Base-by-base conservation (phyloP, 2,888 invertebrate genomes). In the Caenorhabditis drosophilae region DNA sequence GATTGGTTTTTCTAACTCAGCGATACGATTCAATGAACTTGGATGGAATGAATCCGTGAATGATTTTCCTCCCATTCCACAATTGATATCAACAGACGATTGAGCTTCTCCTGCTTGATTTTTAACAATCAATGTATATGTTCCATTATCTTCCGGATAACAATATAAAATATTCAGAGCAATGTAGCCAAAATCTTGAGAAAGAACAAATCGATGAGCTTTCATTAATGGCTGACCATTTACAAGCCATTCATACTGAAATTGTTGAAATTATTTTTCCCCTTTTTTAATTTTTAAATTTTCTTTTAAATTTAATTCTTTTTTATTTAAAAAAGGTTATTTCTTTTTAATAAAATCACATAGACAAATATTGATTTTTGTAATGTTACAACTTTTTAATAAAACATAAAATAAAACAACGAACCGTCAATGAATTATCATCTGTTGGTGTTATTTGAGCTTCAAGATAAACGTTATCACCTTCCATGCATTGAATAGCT, bases 101-200 rank as follows among this genome's bases (percentile, higher is more conserved):
- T 92, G 91, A 20, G 93, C 93, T 87, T 94, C 92, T 2, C 98
- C 98, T 26, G 93, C 88, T 82, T 91, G 91, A 84, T 97, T 98
- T 56, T 92, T 90, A 12, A 73, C 71, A n/a, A 80, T 67, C 18
- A 82, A 70, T 2, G 78, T 80, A 85, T 96, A 98, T 35, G 90
- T 89, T 50, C 96, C 96, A 50, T 92, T 92, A 85, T 98, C 98
- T 78, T 91, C 91, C n/a, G 97, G 92, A 84, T 95, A 96, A 23
- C 95, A 93, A 81, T 94, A 93, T 22, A 96, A 87, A 49, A 98
- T 89, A 85, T 97, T 97, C 52, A 99, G 87, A 9, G 96, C 94
- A 18, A 96, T 95, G 84, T 94, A 97, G 60, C 96, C 96, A 86
- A 97, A 96, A 85, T 97, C 95, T 80, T 94, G 91, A 16, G 71